A percentile compares a stretch with the other conserved stretches of the same genome.
Evolutionary conservation across 2,888 invertebrate genomes (phyloP).

Genomic region (Lasioglossum malachurum): DNA sequence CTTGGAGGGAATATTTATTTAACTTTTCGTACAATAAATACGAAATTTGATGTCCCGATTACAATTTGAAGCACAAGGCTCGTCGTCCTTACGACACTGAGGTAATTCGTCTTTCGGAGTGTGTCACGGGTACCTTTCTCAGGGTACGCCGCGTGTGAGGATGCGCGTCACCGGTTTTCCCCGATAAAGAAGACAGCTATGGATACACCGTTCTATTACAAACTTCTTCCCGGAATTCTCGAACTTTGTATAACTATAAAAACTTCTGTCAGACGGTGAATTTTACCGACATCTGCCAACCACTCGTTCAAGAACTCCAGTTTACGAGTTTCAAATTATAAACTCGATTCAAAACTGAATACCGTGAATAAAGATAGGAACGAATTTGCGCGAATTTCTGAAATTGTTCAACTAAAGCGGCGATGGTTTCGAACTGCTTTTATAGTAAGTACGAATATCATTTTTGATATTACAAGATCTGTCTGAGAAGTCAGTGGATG

Average conservation of each 20-base stretch:
- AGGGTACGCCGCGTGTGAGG: not conserved
- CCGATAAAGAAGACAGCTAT: conserved; percentile 2
- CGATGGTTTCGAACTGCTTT: not conserved
- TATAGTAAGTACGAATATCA: not conserved
- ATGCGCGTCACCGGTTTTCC: not conserved
- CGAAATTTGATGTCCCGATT: not conserved
- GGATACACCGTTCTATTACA: conserved; percentile 5
- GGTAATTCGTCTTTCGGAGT: not conserved
- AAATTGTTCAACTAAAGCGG: not conserved
- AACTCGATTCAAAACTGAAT: not conserved
- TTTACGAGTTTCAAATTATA: not conserved
- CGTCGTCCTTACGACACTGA: too few species aligned
- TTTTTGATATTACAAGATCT: not conserved
- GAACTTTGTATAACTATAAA: not conserved
- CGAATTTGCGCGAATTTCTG: not conserved
- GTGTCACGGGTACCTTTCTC: not conserved
- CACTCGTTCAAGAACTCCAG: not conserved
- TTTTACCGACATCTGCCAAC: not conserved
- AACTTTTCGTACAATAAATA: not conserved
- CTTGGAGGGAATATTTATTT: too few species aligned
- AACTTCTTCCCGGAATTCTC: conserved; percentile 1
- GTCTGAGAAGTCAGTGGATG: too few species aligned
- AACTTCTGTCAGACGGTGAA: not conserved
- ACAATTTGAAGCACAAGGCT: not conserved
- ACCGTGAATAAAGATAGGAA: not conserved